A percentile compares a stretch with the other conserved stretches of the same genome.
Conservation (phyloP, 2,113 vertebrate species). For the Leucopsar rothschildi region DNA sequence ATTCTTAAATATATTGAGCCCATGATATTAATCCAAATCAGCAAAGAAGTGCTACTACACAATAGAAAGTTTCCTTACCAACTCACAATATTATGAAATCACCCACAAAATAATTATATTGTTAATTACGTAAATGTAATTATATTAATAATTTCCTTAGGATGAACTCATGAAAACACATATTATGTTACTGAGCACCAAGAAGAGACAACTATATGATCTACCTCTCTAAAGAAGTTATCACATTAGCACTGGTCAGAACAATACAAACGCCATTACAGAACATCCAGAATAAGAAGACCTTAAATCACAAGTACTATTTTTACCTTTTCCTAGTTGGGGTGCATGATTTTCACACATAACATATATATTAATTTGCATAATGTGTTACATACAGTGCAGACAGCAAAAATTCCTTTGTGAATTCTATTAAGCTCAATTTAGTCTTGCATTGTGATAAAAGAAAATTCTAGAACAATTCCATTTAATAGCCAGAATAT, state of each 20-base stretch:
- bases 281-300: not conserved
- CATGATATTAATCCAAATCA: not conserved
- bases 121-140: not conserved
- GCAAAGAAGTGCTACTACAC: not conserved
- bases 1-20: not conserved
- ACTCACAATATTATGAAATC: not conserved
- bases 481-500: not conserved
- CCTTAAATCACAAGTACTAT: not conserved
- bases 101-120: not conserved
- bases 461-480: not conserved
- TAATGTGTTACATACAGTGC: not conserved
- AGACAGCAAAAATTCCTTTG: not conserved
- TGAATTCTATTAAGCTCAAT: not conserved
- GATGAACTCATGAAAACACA: not conserved
- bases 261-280: not conserved
- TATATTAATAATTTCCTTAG: fast-evolving
- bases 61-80: not conserved
- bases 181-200: not conserved
- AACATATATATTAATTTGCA: not conserved
- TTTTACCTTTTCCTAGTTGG: not conserved
- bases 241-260: not conserved
- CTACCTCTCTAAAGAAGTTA: not conserved
- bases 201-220: not conserved
- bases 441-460: not conserved
- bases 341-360: not conserved